Percentiles rank a stretch among this genome's conserved stretches.
These are phyloP conservation scores for Neodiprion fabricii DNA, from an alignment of 1,140 invertebrate species.

Conservation along the genomic window DNA sequence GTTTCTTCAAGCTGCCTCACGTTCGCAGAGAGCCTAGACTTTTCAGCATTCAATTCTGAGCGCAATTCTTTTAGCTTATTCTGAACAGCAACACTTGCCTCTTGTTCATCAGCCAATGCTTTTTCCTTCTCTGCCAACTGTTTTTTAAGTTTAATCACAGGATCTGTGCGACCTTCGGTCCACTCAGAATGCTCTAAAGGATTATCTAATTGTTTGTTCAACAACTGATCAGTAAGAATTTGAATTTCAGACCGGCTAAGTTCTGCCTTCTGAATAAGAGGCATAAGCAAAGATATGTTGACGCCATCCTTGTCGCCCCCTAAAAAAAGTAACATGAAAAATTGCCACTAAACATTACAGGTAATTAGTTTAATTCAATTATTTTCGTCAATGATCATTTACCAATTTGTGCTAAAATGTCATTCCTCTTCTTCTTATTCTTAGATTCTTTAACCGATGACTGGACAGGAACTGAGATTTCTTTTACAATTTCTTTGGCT, in stretches of 20 bases:
- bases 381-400: conserved; percentile 31
- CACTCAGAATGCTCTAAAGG: conserved; percentile 79
- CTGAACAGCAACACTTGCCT: conserved; percentile 72
- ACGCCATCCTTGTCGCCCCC: conserved; percentile 69
- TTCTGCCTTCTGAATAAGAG: conserved; percentile 77
- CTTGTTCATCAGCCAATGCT: conserved; percentile 73
- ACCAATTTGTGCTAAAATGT: conserved; percentile 62
- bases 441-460: conserved; percentile 58
- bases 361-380: conserved; percentile 9
- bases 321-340: conserved; percentile 43
- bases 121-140: conserved; percentile 85
- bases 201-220: conserved; percentile 86
- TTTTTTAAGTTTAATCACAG: conserved; percentile 83
- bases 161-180: conserved; percentile 87
- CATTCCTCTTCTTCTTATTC: conserved; percentile 63
- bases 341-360: background rate
- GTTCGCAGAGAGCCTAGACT: conserved; percentile 62
- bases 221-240: conserved; percentile 83
- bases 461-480: conserved; percentile 24
- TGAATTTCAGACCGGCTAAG: conserved; percentile 86
- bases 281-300: conserved; percentile 73
- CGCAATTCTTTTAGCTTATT: conserved; percentile 80
- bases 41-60: conserved; percentile 72
- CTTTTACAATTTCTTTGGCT: conserved; percentile 37
- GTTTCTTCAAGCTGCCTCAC: conserved; percentile 67